These are phyloP conservation scores for Cecropterus lyciades DNA, from an alignment of 1,140 invertebrate genomes.

Conservation along the genomic window DNA sequence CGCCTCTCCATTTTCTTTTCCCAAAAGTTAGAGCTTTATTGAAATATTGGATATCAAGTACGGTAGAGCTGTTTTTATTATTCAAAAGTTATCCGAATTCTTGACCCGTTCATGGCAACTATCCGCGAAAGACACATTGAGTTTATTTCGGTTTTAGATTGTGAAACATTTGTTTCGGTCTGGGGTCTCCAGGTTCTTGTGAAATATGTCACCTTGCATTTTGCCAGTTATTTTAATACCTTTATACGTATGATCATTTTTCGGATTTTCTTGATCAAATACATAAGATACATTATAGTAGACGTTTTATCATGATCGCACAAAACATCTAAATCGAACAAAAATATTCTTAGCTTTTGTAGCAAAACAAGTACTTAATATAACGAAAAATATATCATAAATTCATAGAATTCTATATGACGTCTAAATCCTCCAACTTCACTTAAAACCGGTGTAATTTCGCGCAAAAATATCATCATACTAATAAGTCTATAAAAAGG, in stretches of 20 bases:
- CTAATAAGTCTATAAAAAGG: conserved; percentile 43
- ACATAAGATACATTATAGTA: no score
- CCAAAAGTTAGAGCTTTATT: conserved; percentile 72
- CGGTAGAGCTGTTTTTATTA: conserved; percentile 73
- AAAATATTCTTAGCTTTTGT: no score
- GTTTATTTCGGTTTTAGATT: conserved; percentile 55
- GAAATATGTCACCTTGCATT: no score
- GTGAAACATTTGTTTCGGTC: conserved; percentile 43
- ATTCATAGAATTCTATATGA: no score
- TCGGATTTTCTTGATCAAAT: no score
- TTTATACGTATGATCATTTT: no score
- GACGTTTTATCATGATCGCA: no score
- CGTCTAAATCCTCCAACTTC: not conserved
- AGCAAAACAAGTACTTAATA: no score
- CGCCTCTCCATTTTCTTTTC: conserved; percentile 70
- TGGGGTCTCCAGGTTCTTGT: no score
- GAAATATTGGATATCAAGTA: conserved; percentile 79
- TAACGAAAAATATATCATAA: no score
- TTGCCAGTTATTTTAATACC: no score
- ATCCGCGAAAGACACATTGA: conserved; percentile 45
- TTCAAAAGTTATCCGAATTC: conserved; percentile 62
- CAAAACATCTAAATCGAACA: no score
- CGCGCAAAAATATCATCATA: conserved; percentile 21
- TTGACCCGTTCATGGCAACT: conserved; percentile 44
- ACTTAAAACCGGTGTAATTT: conserved; percentile 24